Percentiles rank a stretch among this genome's conserved stretches.
Evolutionary conservation across 2,888 invertebrate species (phyloP).

Genomic region (Plagodis dolabraria): DNA sequence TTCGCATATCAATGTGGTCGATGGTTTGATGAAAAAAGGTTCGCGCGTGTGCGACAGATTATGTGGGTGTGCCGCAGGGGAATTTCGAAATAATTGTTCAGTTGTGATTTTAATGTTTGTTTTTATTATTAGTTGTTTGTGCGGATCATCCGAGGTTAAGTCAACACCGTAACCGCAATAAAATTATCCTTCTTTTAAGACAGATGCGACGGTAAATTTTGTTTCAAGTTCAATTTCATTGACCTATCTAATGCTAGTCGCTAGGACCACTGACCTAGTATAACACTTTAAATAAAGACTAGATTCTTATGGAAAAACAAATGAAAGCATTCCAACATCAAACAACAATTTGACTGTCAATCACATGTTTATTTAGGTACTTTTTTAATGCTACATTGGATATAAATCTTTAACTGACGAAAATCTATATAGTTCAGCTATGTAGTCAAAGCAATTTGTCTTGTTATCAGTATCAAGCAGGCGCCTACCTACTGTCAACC

Average conservation of each 20-base stretch:
- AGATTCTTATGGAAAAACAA: too few relatives aligned
- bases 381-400: background rate
- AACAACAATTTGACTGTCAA: too few relatives aligned
- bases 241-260: too few relatives aligned
- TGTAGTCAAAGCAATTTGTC: slow-evolving; percentile 53
- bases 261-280: too few relatives aligned
- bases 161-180: background rate
- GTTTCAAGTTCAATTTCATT: too few relatives aligned
- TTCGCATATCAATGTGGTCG: slow-evolving; percentile 81
- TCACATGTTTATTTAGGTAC: too few relatives aligned
- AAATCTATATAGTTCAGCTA: background rate
- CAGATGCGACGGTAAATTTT: too few relatives aligned
- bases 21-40: slow-evolving; percentile 77
- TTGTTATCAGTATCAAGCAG: slow-evolving; percentile 60
- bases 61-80: slow-evolving; percentile 52
- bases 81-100: slow-evolving; percentile 53
- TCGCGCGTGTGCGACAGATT: slow-evolving; percentile 64
- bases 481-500: slow-evolving; percentile 55
- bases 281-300: too few relatives aligned
- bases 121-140: slow-evolving; percentile 13
- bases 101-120: slow-evolving; percentile 28
- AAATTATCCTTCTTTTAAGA: too few relatives aligned
- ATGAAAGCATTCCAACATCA: too few relatives aligned
- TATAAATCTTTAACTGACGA: background rate
- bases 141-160: background rate